Percentiles rank a stretch among this genome's conserved stretches.
Evolutionary conservation across 2,113 vertebrate species (phyloP).

Genomic region (Pampusana beccarii): DNA sequence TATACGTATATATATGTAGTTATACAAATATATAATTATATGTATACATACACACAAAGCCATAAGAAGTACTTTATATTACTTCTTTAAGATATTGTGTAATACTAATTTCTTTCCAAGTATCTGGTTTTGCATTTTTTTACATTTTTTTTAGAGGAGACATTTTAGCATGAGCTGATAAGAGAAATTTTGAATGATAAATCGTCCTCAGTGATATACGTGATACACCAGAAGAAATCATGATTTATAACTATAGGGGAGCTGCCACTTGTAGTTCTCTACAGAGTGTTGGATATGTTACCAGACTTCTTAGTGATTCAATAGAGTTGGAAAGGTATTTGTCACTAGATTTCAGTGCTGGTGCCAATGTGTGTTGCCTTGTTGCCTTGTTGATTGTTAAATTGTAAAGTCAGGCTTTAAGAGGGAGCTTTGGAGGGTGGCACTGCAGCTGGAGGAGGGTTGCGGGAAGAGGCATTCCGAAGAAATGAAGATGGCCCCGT

Average conservation of each 20-base stretch:
- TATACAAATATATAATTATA: no score
- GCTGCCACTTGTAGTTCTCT: neutral
- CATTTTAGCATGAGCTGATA: neutral
- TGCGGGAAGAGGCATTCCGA: neutral
- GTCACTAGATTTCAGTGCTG: neutral
- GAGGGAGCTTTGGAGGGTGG: neutral
- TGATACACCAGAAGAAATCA: neutral
- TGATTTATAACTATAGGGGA: neutral
- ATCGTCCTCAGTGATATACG: neutral
- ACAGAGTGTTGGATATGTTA: neutral
- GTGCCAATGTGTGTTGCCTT: neutral
- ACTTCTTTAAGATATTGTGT: neutral
- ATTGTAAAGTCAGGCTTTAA: neutral
- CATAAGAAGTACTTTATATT: neutral
- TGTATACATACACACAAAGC: neutral
- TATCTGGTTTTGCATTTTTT: neutral
- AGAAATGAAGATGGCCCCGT: neutral
- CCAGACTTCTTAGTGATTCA: neutral
- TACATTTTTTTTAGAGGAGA: neutral
- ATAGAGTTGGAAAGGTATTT: neutral
- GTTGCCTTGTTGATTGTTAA: neutral
- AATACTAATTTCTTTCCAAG: neutral
- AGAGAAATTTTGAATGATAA: neutral
- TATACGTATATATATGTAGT: neutral
- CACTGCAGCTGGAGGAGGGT: neutral